Base-by-base conservation (phyloP, 2,797 vertebrate genomes). In the Sebastes kiyomatsui region DNA sequence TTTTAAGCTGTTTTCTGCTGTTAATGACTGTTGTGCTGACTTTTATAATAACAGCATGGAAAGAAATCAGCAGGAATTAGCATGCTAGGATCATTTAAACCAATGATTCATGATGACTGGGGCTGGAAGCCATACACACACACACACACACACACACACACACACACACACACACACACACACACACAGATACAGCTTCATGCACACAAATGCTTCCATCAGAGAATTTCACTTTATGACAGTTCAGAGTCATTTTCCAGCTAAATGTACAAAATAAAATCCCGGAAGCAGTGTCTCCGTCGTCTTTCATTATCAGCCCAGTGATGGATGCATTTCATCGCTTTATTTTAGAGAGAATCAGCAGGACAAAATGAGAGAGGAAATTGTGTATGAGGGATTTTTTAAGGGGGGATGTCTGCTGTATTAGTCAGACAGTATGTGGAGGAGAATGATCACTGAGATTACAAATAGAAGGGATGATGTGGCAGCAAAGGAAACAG, bases 61-160 rank as follows among this genome's bases (percentile, higher is more conserved):
- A 91, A 90, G 83, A 82, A 93, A 93, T 91, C 92, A 93, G 90
- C 92, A 87, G 90, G 90, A 93, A 93, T 94, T 93, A 94, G 90
- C 92, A 94, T 94, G 88, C 87, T 90, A 91, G 88, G 87, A 93
- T 93, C 90, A 94, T 94, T 94, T 92, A 92, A 92, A 92, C 87
- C 83, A 89, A 83, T 92, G 93, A 94, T 94, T 93, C 90, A 93
- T 94, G 92, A 89, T 89, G 88, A 90, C 87, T 91, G 67, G 67
- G 73, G 84, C 92, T 91, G 75, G 62, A 82, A 94, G 91, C 86
- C 81, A 91, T 77, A 74, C 82, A 75, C 72, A 81, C 78, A 76
- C 38, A 52, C 61, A 62, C 33, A 70, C 25, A 70, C 60, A 67
- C 35, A 20, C 75, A 75, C 27, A 30, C 52, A 54, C 32, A 28